Percentiles rank a stretch among this genome's conserved stretches.
Evolutionary conservation across 1,140 invertebrate species (phyloP).

Genomic region (Brachionus rubens): DNA sequence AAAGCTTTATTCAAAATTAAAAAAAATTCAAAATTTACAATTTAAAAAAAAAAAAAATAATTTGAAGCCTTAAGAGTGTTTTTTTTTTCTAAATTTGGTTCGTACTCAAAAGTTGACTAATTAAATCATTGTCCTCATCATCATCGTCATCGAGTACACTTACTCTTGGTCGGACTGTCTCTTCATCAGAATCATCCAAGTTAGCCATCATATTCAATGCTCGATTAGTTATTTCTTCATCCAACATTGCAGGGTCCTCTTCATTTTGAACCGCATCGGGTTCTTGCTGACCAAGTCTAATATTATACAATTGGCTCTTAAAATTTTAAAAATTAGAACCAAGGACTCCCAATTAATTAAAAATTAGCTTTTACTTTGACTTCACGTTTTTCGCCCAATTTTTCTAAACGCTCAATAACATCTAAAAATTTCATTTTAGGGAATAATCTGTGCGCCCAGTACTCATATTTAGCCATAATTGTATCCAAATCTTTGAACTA

Average conservation of each 20-base stretch:
- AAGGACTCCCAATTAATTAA: background rate
- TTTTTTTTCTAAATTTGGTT: slow-evolving; percentile 5
- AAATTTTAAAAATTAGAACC: background rate
- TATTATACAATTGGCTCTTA: background rate
- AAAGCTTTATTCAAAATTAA: too few relatives aligned
- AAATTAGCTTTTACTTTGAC: slow-evolving; percentile 53
- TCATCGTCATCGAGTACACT: slow-evolving; percentile 15
- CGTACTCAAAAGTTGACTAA: background rate
- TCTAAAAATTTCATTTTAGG: slow-evolving; percentile 82
- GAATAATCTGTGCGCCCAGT: slow-evolving; percentile 85
- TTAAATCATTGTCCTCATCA: slow-evolving; percentile 16
- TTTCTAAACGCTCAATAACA: slow-evolving; percentile 74
- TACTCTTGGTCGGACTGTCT: background rate
- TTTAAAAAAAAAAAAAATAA: background rate
- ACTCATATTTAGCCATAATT: slow-evolving; percentile 77
- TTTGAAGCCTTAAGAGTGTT: background rate
- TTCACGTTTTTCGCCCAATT: slow-evolving; percentile 66
- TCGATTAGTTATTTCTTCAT: background rate
- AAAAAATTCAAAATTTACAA: too few relatives aligned
- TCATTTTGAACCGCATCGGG: background rate
- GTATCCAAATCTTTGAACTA: slow-evolving; percentile 72
- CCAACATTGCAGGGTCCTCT: background rate
- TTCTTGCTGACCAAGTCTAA: slow-evolving; percentile 9
- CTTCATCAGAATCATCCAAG: slow-evolving; percentile 5
- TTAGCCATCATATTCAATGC: slow-evolving; percentile 41